phyloP scores from a whole-genome alignment of 2,113 vertebrate genomes.

The Hypomesus transpacificus region DNA sequence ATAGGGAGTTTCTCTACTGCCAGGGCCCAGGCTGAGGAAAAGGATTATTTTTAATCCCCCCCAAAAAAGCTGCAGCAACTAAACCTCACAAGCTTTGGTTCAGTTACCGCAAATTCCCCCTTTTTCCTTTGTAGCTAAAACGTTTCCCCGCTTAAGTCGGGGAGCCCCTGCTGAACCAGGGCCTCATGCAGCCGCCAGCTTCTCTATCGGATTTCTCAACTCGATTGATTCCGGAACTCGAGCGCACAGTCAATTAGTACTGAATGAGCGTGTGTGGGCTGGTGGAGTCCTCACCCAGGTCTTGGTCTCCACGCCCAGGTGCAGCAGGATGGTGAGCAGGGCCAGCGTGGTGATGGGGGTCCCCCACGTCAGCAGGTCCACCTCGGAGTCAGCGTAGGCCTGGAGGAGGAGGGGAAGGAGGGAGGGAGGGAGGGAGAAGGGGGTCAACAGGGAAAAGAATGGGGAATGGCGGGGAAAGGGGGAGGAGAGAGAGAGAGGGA shows the following conservation, averaged over 20 bases:
- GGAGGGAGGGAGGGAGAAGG: not conserved
- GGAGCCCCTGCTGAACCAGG: no score
- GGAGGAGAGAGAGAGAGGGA: not conserved
- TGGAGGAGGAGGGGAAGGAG: slow-evolving; percentile 39
- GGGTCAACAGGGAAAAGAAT: not conserved
- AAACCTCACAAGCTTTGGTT: not conserved
- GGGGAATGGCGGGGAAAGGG: not conserved
- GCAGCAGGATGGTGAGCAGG: slow-evolving; percentile 89
- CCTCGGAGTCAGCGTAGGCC: slow-evolving; percentile 88
- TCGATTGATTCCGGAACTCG: not conserved
- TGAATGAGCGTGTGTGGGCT: not conserved
- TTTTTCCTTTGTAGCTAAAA: not conserved
- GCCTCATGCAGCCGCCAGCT: not conserved
- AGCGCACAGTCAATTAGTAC: not conserved
- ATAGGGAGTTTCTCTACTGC: not conserved
- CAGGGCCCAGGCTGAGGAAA: not conserved
- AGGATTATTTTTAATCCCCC: not conserved
- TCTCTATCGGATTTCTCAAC: not conserved
- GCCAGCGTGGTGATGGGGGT: slow-evolving; percentile 88
- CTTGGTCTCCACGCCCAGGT: slow-evolving; percentile 95
- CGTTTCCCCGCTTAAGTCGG: not conserved
- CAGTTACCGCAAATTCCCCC: not conserved
- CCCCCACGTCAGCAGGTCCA: slow-evolving; percentile 94
- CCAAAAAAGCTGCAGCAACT: not conserved
- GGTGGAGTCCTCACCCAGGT: slow-evolving; percentile 84